A percentile compares a stretch with the other conserved stretches of the same genome.
Evolutionary conservation across 2,888 invertebrate species (phyloP).

Genomic region (Himalopsyche anomala): DNA sequence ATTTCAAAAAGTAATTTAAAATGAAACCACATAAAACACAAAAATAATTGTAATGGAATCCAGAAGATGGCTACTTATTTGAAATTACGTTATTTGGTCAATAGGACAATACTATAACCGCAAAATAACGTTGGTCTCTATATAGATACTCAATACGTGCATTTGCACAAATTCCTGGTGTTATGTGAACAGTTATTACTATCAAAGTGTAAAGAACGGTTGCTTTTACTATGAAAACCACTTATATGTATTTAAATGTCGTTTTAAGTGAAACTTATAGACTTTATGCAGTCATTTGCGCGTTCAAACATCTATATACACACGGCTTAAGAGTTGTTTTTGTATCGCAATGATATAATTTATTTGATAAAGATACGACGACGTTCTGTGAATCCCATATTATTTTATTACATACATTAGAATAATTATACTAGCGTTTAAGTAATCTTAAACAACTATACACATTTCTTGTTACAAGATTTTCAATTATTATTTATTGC

Average conservation of each 20-base stretch:
- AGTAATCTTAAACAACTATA: too few relatives aligned
- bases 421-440: too few relatives aligned
- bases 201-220: neutral
- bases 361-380: too few relatives aligned
- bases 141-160: neutral
- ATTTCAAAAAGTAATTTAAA: conserved; percentile 14
- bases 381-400: too few relatives aligned
- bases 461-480: too few relatives aligned
- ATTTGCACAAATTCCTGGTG: conserved; percentile 7
- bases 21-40: conserved; percentile 5
- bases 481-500: too few relatives aligned
- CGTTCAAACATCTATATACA: too few relatives aligned
- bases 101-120: neutral
- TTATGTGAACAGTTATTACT: neutral
- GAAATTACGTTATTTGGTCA: conserved; percentile 2
- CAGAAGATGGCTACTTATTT: neutral
- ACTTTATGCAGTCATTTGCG: neutral
- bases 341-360: too few relatives aligned
- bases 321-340: too few relatives aligned
- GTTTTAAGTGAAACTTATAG: neutral
- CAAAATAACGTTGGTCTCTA: neutral
- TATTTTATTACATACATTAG: too few relatives aligned
- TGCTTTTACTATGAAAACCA: neutral
- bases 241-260: neutral
- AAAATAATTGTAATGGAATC: neutral